phyloP scores from a whole-genome alignment of 2,888 invertebrate genomes.

The Gastrophysa polygoni region DNA sequence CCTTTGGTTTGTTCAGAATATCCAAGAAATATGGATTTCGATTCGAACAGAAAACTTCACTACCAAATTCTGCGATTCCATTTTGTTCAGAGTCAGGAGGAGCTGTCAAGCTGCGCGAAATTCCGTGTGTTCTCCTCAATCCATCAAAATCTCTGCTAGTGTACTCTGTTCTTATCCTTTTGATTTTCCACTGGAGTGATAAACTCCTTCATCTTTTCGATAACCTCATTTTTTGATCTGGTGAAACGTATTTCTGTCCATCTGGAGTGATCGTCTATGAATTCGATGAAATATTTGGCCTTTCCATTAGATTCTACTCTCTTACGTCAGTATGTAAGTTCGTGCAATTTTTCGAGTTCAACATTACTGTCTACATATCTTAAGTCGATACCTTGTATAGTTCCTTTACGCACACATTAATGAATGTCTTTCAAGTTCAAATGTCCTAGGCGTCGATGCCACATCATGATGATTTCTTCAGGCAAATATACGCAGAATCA shows the following conservation, averaged over 20 bases:
- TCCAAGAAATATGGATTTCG: constrained; percentile 39
- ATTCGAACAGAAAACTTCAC: neutral
- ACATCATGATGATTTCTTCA: neutral
- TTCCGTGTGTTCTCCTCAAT: constrained; percentile 29
- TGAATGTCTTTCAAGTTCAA: neutral
- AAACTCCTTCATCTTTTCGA: constrained; percentile 29
- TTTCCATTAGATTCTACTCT: neutral
- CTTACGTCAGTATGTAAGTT: neutral
- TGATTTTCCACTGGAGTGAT: constrained; percentile 38
- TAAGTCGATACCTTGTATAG: neutral
- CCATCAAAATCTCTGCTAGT: constrained; percentile 29
- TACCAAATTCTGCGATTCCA: neutral
- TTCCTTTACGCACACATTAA: neutral
- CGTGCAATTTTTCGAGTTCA: neutral
- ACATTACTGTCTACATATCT: neutral
- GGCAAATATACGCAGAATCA: neutral
- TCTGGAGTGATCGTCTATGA: constrained; percentile 41
- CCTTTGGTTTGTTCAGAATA: neutral
- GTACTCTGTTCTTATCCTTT: constrained; percentile 30
- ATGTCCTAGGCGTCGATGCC: neutral
- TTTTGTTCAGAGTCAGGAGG: constrained; percentile 13
- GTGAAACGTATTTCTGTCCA: constrained; percentile 39
- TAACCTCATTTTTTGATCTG: constrained; percentile 37
- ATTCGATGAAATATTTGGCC: constrained; percentile 37
- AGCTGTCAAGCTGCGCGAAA: constrained; percentile 30